Conservation (phyloP, 2,113 vertebrate species). For the Notarius lentiginosus region DNA sequence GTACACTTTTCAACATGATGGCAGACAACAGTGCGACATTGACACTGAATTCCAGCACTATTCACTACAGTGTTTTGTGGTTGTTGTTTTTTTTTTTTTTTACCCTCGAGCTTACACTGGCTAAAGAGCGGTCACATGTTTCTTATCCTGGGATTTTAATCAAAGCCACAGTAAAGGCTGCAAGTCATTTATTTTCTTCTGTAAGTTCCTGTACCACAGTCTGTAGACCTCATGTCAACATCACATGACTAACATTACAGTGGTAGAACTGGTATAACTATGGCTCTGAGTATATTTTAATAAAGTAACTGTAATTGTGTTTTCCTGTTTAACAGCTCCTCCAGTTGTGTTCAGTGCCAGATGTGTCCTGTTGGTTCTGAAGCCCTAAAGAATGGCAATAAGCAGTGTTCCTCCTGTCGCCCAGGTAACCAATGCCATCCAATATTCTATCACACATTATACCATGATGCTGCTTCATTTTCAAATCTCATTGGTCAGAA, state of each 20-base stretch:
- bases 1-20: too few species aligned
- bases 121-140: constrained; percentile 21
- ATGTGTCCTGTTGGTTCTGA: constrained; percentile 76
- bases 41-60: not conserved
- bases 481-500: not conserved
- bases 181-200: constrained; percentile 8
- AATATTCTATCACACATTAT: not conserved
- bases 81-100: too few species aligned
- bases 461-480: not conserved
- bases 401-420: constrained; percentile 70
- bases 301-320: not conserved
- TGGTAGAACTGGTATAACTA: not conserved
- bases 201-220: not conserved
- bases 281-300: not conserved
- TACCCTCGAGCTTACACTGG: not conserved
- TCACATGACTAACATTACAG: constrained; percentile 10
- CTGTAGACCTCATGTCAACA: not conserved
- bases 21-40: not conserved
- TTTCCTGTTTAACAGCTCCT: constrained; percentile 65
- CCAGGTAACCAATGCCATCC: constrained; percentile 70
- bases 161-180: not conserved
- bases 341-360: constrained; percentile 70
- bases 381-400: constrained; percentile 65
- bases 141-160: constrained; percentile 18
- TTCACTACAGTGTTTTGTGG: not conserved